Conservation (phyloP, 2,888 invertebrate species). For the Phalera bucephala region DNA sequence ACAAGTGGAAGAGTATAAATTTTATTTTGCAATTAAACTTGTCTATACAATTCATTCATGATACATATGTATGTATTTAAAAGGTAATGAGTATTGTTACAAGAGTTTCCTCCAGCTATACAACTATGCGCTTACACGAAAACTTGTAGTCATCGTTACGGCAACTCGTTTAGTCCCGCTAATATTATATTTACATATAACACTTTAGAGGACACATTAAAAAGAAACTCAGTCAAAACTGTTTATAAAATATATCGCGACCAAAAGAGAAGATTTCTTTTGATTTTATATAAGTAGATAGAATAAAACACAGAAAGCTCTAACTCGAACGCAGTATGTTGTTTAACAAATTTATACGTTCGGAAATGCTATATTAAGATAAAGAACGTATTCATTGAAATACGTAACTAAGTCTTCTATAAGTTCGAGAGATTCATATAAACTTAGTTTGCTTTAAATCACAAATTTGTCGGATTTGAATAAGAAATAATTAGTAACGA, state of each 20-base stretch:
- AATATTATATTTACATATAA: constrained; percentile 1
- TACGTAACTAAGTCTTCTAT: constrained; percentile 24
- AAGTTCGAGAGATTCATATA: constrained; percentile 16
- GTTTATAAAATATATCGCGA: not conserved
- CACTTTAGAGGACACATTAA: not conserved
- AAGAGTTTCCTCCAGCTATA: constrained; percentile 54
- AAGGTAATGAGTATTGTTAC: constrained; percentile 76
- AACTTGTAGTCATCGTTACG: constrained; percentile 23
- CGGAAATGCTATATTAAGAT: too few relatives aligned
- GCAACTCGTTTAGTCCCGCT: constrained; percentile 4
- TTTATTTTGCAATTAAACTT: constrained; percentile 66
- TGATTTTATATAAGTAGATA: not conserved
- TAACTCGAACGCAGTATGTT: not conserved
- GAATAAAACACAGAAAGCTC: not conserved
- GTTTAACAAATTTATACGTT: not conserved
- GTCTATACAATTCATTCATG: constrained; percentile 49
- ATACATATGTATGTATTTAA: constrained; percentile 63
- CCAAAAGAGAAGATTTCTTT: not conserved
- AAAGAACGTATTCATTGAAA: constrained; percentile 17
- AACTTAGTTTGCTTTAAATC: too few relatives aligned
- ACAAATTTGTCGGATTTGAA: too few relatives aligned
- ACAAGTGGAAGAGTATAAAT: constrained; percentile 77
- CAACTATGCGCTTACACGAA: constrained; percentile 36
- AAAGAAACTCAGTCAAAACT: not conserved
- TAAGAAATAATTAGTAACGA: too few relatives aligned